Base-by-base conservation (phyloP, 2,797 vertebrate species). In the Holocentrus rufus region DNA sequence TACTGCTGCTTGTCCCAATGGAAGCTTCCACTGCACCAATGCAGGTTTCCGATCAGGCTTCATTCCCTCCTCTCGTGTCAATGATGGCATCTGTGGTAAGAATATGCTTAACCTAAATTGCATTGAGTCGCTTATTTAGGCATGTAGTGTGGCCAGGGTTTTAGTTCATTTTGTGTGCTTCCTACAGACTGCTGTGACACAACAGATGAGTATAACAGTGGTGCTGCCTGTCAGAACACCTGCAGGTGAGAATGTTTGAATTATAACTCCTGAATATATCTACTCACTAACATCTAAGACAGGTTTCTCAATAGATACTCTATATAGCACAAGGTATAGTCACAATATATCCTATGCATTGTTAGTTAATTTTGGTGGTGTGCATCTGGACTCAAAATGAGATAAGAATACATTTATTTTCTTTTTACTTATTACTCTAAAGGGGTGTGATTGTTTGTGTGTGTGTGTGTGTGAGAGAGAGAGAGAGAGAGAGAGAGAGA, bases 131-230 rank as follows among this genome's bases (percentile, higher is more conserved):
- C 54, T 68, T 36, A 0, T 39, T 63, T 42, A 5, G 4, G 2
- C 65, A 44, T 71, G 11, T 34, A 39, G 7, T 58, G 5, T 57
- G 3, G 2, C 5, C 50, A 25, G 20, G 14, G 42, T 76, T 57
- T 54, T 14, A 1, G 36, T 58, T 49, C 65, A 80, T 10, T 27
- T 0, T 50, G 0, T 63, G 8, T 47, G 2, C 63, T 69, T 72
- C 13, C 25, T 65, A 17, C 81, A 98, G 96, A 98, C 74, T 98
- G 96, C 92, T 98, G 96, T 42, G 96, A 98, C 36, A 94, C 95
- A 23, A 97, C 95, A 0, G 96, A 98, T 20, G 96, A 98, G 61
- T 98, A 96, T 90, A 97, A 97, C 92, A 97, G 96, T 0, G 96
- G 96, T 4, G 88, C 89, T 6, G 8, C 89, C 18, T 98, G 96